phyloP scores from a whole-genome alignment of 2,113 vertebrate species.

The Gymnogyps californianus region DNA sequence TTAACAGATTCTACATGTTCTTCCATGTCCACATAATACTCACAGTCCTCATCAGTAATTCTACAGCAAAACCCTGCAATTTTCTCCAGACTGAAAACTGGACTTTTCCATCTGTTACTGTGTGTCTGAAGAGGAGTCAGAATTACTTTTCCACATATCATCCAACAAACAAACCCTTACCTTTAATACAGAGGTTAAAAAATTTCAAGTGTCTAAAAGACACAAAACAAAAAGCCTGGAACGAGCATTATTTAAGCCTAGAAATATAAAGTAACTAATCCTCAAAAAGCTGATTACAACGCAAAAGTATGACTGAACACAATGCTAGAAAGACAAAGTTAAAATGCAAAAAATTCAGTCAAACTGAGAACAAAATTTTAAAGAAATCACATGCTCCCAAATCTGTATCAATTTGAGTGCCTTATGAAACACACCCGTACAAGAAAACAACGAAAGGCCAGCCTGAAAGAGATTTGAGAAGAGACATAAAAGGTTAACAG shows the following conservation, averaged over 20 bases:
- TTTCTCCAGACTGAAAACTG: not conserved
- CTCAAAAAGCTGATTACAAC: not conserved
- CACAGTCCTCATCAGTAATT: not conserved
- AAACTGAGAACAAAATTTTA: not conserved
- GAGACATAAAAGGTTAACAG: not conserved
- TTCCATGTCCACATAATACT: slow-evolving; percentile 18
- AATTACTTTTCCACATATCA: not conserved
- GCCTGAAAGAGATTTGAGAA: not conserved
- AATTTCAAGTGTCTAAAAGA: not conserved
- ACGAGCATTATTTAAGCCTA: not conserved
- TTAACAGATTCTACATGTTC: slow-evolving; percentile 44
- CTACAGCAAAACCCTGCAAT: not conserved
- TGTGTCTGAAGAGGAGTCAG: not conserved
- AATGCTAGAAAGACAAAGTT: not conserved
- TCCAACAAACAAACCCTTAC: not conserved
- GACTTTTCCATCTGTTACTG: not conserved
- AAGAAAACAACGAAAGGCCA: not conserved
- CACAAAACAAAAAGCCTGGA: not conserved
- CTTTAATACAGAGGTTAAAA: not conserved
- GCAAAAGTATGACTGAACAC: not conserved
- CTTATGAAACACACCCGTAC: not conserved
- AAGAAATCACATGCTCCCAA: not conserved
- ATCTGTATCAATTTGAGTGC: not conserved
- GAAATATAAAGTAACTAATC: not conserved
- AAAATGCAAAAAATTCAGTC: not conserved